Conservation (phyloP, 2,888 invertebrate species). For the Hermaeophaga mercurialis region DNA sequence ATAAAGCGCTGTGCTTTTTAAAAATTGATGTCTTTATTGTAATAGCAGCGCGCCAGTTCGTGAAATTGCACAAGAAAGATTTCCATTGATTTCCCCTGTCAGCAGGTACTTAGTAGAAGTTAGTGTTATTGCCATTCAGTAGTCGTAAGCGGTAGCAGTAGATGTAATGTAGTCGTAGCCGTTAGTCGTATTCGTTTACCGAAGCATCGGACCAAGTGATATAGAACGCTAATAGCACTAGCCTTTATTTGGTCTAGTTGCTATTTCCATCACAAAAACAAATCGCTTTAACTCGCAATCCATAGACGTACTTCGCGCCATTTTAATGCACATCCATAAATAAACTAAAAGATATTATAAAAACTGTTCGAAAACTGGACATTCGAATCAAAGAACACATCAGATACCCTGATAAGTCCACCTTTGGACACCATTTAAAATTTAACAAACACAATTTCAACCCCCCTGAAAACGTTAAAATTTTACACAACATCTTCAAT, state of each 20-base stretch:
- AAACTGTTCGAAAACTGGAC: too few species aligned
- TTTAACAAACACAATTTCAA: too few species aligned
- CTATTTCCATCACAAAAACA: slow-evolving; percentile 39
- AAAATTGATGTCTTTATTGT: too few species aligned
- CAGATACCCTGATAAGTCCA: too few species aligned
- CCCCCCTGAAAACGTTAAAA: too few species aligned
- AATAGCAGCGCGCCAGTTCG: too few species aligned
- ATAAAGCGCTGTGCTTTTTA: too few species aligned
- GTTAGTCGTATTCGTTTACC: slow-evolving; percentile 20
- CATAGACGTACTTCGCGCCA: slow-evolving; percentile 2
- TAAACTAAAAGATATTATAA: too few species aligned
- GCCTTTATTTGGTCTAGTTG: slow-evolving; percentile 38
- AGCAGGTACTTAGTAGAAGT: slow-evolving; percentile 25
- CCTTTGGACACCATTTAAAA: too few species aligned
- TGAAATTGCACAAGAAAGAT: slow-evolving; percentile 2
- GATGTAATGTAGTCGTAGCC: slow-evolving; percentile 11
- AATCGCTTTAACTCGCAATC: slow-evolving; percentile 37
- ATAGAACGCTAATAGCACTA: slow-evolving; percentile 30
- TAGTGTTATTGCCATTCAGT: slow-evolving; percentile 28
- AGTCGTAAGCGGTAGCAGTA: slow-evolving; percentile 14
- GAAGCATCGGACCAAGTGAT: slow-evolving; percentile 31
- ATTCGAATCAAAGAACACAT: too few species aligned
- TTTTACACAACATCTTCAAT: too few species aligned
- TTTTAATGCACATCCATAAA: too few species aligned
- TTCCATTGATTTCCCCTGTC: slow-evolving; percentile 22